Conservation (phyloP, 1,140 invertebrate genomes). For the Brachionus calyciflorus region DNA sequence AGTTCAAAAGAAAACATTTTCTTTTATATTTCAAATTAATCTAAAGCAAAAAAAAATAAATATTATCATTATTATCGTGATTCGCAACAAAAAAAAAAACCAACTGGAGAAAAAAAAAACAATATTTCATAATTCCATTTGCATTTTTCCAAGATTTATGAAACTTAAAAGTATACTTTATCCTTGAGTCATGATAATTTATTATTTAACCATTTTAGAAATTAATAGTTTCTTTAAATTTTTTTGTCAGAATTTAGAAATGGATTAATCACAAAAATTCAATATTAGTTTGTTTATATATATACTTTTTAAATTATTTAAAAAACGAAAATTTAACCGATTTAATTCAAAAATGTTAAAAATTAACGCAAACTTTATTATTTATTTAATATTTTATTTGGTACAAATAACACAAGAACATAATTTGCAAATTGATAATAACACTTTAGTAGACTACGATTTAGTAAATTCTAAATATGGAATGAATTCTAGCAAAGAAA, state of each 20-base stretch:
- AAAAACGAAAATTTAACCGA: no score
- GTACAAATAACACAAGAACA: background rate
- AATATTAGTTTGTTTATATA: background rate
- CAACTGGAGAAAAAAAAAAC: background rate
- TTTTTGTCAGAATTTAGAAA: background rate
- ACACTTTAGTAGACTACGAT: background rate
- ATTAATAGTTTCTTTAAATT: background rate
- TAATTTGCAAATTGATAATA: background rate
- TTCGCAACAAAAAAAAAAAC: background rate
- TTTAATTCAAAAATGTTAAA: no score
- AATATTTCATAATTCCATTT: conserved; percentile 41
- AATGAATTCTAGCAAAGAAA: background rate
- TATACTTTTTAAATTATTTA: no score
- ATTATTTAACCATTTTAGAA: background rate
- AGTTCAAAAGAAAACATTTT: no score
- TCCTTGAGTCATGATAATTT: background rate
- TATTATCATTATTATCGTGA: background rate
- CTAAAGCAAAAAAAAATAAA: background rate
- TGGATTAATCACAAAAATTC: background rate
- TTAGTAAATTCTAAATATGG: no score
- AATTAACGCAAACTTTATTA: background rate
- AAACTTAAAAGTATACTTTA: background rate
- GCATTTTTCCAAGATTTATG: conserved; percentile 26
- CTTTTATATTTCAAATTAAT: conserved; percentile 21
- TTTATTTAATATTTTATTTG: background rate